phyloP scores from a whole-genome alignment of 1,140 invertebrate genomes.

The Tetramorium alpestre region DNA sequence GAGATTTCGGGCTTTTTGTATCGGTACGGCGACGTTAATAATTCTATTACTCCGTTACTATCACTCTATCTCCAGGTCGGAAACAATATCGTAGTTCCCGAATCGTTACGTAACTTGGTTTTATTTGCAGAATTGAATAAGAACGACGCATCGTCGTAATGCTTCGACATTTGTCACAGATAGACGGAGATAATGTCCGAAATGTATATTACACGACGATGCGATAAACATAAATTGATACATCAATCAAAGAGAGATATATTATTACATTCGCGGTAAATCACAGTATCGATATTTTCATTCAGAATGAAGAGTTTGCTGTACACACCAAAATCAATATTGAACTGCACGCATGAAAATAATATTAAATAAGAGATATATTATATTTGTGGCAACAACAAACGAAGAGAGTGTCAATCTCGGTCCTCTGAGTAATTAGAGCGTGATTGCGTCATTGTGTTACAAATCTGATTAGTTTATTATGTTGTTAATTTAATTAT shows the following conservation, averaged over 20 bases:
- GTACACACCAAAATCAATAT: neutral
- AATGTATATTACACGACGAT: neutral
- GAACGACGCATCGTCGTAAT: neutral
- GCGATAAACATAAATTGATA: conserved; percentile 4
- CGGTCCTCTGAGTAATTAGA: neutral
- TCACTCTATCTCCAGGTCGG: neutral
- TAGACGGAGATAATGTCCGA: neutral
- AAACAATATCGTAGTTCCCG: neutral
- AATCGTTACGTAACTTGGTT: conserved; percentile 5
- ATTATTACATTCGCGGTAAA: neutral
- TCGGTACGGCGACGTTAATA: conserved; percentile 15
- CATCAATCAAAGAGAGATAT: neutral
- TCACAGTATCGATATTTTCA: conserved; percentile 18
- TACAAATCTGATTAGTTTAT: conserved; percentile 2
- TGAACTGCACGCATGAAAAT: conserved; percentile 1
- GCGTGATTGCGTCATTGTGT: neutral
- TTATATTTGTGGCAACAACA: neutral
- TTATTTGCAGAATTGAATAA: conserved; percentile 5
- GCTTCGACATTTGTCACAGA: neutral
- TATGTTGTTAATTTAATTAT: neutral
- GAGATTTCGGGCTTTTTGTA: conserved; percentile 10
- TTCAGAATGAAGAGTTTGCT: neutral
- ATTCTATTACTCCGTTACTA: conserved; percentile 10
- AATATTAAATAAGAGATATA: neutral
- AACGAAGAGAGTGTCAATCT: neutral